phyloP scores from a whole-genome alignment of 2,797 vertebrate genomes.

The Botia almorhae region DNA sequence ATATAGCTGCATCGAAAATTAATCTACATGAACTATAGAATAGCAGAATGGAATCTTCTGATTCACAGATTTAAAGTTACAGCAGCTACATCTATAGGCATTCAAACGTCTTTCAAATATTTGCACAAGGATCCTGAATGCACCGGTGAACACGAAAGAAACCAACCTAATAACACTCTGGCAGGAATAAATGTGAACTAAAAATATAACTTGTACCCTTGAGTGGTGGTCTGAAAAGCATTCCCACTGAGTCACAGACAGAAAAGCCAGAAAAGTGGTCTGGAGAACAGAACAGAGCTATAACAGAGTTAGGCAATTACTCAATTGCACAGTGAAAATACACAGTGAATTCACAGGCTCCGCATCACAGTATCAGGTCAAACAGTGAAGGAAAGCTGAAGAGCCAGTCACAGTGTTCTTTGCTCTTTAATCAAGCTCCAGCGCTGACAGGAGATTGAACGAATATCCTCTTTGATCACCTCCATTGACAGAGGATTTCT shows the following conservation, averaged over 20 bases:
- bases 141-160: constrained; percentile 8
- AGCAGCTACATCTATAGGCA: background rate
- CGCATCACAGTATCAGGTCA: background rate
- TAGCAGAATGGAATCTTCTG: background rate
- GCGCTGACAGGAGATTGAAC: constrained; percentile 21
- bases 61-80: background rate
- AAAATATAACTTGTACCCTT: constrained; percentile 15
- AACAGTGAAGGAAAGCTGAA: background rate
- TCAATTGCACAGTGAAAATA: background rate
- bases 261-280: constrained; percentile 18
- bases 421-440: constrained; percentile 11
- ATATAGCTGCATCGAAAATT: no score
- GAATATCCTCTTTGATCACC: constrained; percentile 39
- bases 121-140: constrained; percentile 22
- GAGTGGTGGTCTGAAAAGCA: constrained; percentile 23
- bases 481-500: constrained; percentile 17
- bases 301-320: constrained; percentile 11
- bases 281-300: background rate
- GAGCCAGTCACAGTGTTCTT: background rate
- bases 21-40: background rate
- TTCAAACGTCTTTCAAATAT: background rate
- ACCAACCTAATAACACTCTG: background rate
- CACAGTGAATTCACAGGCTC: background rate
- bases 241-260: constrained; percentile 1
- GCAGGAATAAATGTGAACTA: background rate